Evolutionary conservation across 1,140 invertebrate species (phyloP).

Genomic region (Lethocerus indicus): DNA sequence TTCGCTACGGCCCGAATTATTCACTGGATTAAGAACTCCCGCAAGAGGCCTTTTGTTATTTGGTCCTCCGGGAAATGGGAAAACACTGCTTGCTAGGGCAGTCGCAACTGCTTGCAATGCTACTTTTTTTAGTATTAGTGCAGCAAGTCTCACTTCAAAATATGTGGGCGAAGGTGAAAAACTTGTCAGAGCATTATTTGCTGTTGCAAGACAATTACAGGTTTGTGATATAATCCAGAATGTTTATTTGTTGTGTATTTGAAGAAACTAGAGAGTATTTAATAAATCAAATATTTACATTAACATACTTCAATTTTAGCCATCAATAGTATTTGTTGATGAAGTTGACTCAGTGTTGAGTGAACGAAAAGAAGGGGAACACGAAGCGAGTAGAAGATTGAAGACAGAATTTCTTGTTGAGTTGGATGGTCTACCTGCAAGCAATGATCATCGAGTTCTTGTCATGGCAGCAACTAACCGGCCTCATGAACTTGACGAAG

Average conservation of each 20-base stretch:
- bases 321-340: conserved; percentile 92
- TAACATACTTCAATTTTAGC: conserved; percentile 34
- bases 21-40: conserved; percentile 80
- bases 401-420: conserved; percentile 98
- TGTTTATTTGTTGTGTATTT: not conserved
- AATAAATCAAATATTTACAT: too few species aligned
- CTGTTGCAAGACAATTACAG: conserved; percentile 80
- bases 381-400: conserved; percentile 87
- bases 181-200: conserved; percentile 86
- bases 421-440: conserved; percentile 77
- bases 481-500: conserved; percentile 88
- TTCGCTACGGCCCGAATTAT: conserved; percentile 84
- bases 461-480: conserved; percentile 96
- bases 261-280: not conserved
- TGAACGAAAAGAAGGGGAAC: conserved; percentile 78
- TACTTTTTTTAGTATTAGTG: conserved; percentile 95
- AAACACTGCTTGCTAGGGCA: conserved; percentile 19
- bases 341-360: conserved; percentile 91
- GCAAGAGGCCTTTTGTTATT: conserved; percentile 86
- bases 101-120: conserved; percentile 37
- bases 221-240: conserved; percentile 22
- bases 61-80: conserved; percentile 82
- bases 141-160: conserved; percentile 95
- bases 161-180: conserved; percentile 97
- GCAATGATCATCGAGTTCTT: conserved; percentile 74